A percentile compares a stretch with the other conserved stretches of the same genome.
Conservation (phyloP, 2,888 invertebrate species). For the Diarsia rubi region DNA sequence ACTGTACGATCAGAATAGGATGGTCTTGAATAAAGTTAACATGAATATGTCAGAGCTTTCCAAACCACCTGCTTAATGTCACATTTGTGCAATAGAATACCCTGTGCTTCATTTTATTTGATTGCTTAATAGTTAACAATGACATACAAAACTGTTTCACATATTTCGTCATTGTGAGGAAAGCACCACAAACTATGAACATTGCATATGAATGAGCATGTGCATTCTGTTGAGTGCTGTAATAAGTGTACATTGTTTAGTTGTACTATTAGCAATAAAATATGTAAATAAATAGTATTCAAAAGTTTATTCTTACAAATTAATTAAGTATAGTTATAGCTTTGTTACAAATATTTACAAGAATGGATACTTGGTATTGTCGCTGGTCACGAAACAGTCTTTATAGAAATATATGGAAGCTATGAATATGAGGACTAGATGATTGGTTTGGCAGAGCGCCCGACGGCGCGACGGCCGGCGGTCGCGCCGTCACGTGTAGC, state of each 20-base stretch:
- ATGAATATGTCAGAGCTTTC: neutral
- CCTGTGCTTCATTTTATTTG: neutral
- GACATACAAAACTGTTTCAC: neutral
- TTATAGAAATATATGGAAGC: constrained; percentile 57
- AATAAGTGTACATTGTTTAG: constrained; percentile 26
- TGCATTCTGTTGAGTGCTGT: neutral
- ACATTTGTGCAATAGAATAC: neutral
- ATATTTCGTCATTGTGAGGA: neutral
- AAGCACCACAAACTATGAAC: neutral
- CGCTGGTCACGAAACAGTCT: constrained; percentile 63
- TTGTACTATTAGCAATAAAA: constrained; percentile 49
- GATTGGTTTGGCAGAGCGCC: constrained; percentile 51
- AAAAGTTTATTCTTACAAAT: constrained; percentile 68
- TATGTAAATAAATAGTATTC: constrained; percentile 67
- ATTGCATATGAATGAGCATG: neutral
- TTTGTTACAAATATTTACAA: constrained; percentile 81
- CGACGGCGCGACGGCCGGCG: constrained; percentile 66
- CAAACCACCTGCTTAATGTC: neutral
- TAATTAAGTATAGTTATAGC: constrained; percentile 54
- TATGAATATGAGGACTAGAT: constrained; percentile 59
- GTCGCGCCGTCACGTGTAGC: constrained; percentile 81
- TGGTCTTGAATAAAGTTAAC: neutral
- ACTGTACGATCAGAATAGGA: neutral
- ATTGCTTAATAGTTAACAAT: constrained; percentile 12
- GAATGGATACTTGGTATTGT: constrained; percentile 71